phyloP scores from a whole-genome alignment of 2,113 vertebrate genomes.

The Meriones unguiculatus region DNA sequence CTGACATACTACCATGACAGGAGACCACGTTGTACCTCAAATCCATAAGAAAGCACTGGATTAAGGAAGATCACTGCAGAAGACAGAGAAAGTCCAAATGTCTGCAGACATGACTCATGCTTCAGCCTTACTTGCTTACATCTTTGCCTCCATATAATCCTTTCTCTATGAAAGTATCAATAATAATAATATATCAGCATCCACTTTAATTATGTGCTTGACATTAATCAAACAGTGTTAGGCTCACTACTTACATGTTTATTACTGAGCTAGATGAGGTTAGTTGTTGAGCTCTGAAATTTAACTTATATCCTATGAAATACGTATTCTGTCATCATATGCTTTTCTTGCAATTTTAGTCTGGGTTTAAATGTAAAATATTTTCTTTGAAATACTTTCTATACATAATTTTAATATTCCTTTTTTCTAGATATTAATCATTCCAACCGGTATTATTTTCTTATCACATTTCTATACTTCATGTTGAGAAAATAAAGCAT shows the following conservation, averaged over 20 bases:
- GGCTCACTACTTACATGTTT: not conserved
- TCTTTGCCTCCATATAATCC: not conserved
- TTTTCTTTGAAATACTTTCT: not conserved
- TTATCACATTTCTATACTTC: not conserved
- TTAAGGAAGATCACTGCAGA: not conserved
- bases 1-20: not conserved
- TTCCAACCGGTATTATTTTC: not conserved
- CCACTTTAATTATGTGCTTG: not conserved
- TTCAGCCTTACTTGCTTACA: not conserved
- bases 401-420: not conserved
- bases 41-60: not conserved
- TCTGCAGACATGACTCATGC: not conserved
- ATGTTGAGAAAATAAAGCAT: not conserved
- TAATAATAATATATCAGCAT: not conserved
- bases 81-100: no score
- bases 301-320: no score
- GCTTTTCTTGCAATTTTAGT: not conserved
- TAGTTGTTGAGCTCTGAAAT: not conserved
- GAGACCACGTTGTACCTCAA: not conserved
- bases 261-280: not conserved
- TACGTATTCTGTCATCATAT: not conserved
- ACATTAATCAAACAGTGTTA: not conserved
- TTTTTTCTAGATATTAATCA: not conserved
- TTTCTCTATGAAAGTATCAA: not conserved
- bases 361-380: not conserved